Base-by-base conservation (phyloP, 2,888 invertebrate genomes). In the Emmelina monodactyla region DNA sequence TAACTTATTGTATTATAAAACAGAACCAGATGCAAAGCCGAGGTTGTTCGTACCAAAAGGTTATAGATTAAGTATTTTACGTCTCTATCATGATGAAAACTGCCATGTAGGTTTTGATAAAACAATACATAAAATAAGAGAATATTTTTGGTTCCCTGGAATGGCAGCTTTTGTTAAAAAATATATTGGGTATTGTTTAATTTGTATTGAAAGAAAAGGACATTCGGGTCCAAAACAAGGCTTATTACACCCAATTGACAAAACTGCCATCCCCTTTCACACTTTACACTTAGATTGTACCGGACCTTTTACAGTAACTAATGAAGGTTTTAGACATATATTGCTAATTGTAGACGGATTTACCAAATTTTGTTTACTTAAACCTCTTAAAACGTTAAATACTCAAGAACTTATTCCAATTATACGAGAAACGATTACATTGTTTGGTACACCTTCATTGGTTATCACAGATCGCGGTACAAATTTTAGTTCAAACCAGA, bases 261-360 rank as follows among this genome's bases (percentile, higher is more conserved):
- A 49, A 36, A 22, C 11, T 10, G 11, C 45, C 7, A 10, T 53
- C 0, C 55, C 53, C 0, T 51, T 52, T 22, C 50, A 51, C 10
- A 53, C 49, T 0, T 3, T 55, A 1, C 54, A 54, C 34, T 31
- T 52, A 11, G 51, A 54, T 28, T 51, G 50, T 25, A 49, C 49
- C 1, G 52, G 54, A 0, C 51, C 55, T 1, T 55, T 55, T 33
- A 1, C 28, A 2, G 2, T 2, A 28, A 15, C 47, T 0, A 10
- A 5, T 10, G 49, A 45, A 4, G 49, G 50, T 0, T 50, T 37
- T 34, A 51, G 45, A 22, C 22, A 53, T 36, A 33, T 55, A 0
- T 31, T 55, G 1, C 1, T 52, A 2, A 10, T 50, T 1, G 14
- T 56, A 0, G 53, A 53, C 33, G 49, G 48, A 0, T 54, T 53